Evolutionary conservation across 1,140 invertebrate species (phyloP).

Genomic region (Cepaea nemoralis): DNA sequence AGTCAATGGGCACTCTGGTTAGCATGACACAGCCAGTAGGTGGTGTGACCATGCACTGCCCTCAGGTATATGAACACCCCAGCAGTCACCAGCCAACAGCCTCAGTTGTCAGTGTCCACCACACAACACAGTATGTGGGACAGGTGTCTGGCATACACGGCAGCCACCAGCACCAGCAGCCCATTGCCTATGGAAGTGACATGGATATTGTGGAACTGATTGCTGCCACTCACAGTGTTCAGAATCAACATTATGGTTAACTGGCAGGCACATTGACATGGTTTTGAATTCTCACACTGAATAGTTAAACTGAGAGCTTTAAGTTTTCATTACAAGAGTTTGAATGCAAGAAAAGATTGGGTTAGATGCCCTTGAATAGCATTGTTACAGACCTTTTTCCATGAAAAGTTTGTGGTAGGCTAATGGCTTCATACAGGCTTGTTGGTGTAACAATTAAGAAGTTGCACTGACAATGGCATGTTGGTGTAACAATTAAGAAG

Average conservation of each 20-base stretch:
- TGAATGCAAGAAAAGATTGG: too few species aligned
- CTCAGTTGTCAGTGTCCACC: conserved; percentile 31
- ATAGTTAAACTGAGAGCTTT: too few species aligned
- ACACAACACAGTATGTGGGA: conserved; percentile 37
- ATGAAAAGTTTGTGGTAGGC: too few species aligned
- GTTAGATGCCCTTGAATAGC: too few species aligned
- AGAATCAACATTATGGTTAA: conserved; percentile 40
- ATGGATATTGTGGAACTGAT: conserved; percentile 42
- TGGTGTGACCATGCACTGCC: conserved; percentile 36
- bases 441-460: too few species aligned
- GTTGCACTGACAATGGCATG: too few species aligned
- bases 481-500: too few species aligned
- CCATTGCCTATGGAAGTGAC: conserved; percentile 29
- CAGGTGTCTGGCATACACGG: conserved; percentile 34
- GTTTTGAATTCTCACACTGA: too few species aligned
- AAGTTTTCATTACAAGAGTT: too few species aligned
- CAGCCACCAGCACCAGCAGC: conserved; percentile 31
- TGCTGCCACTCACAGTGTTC: conserved; percentile 39
- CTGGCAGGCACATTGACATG: not conserved
- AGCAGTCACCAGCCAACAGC: conserved; percentile 34
- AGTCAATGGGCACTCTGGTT: conserved; percentile 28
- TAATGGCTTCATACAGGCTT: too few species aligned
- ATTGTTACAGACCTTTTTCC: too few species aligned
- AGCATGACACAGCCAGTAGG: conserved; percentile 30
- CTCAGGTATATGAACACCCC: conserved; percentile 34